These are phyloP conservation scores for Botia kubotai DNA, from an alignment of 2,797 vertebrate species.

Conservation along the genomic window DNA sequence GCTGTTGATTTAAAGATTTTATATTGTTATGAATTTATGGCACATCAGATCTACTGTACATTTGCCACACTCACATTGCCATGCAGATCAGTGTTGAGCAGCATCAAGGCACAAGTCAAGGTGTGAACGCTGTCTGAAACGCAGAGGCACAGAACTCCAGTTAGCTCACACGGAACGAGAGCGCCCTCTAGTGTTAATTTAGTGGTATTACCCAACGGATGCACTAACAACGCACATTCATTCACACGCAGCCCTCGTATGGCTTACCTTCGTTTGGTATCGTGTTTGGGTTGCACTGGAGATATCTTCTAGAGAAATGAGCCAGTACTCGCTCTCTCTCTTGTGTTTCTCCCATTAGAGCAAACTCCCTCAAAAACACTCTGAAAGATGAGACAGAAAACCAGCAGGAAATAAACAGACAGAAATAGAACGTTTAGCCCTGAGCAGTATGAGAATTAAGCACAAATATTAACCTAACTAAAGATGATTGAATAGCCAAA, in stretches of 20 bases:
- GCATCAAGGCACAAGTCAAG: conserved; percentile 95
- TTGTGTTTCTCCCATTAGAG: conserved; percentile 95
- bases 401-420: conserved; percentile 1
- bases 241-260: conserved; percentile 8
- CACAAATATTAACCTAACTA: background rate
- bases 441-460: background rate
- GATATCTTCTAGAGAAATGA: conserved; percentile 93
- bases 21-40: no score
- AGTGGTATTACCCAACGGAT: conserved; percentile 16
- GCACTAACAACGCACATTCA: background rate
- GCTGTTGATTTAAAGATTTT: no score
- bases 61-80: conserved; percentile 88
- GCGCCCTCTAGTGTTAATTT: conserved; percentile 40
- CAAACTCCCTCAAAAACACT: conserved; percentile 89
- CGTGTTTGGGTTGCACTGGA: conserved; percentile 84
- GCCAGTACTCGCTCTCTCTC: conserved; percentile 92
- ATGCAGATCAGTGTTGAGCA: conserved; percentile 96
- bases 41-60: background rate
- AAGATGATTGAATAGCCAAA: background rate
- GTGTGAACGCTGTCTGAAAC: conserved; percentile 91
- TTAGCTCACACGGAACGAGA: conserved; percentile 23
- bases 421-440: background rate
- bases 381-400: conserved; percentile 67
- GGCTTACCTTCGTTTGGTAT: conserved; percentile 86
- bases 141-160: conserved; percentile 48